These are phyloP conservation scores for Donacobius atricapilla DNA, from an alignment of 2,113 vertebrate species.

Conservation along the genomic window DNA sequence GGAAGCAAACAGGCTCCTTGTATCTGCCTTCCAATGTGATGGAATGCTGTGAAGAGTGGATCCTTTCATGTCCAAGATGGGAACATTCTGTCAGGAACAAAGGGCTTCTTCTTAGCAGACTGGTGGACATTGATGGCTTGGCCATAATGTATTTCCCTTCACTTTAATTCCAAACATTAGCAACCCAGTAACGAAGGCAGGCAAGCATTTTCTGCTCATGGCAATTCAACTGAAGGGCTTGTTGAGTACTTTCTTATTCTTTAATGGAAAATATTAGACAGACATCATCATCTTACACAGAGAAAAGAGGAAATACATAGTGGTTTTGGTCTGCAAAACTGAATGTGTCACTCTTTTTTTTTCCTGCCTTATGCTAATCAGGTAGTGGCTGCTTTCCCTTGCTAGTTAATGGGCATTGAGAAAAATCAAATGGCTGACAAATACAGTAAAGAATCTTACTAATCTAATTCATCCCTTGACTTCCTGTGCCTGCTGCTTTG, in stretches of 20 bases:
- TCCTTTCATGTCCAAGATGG: background rate
- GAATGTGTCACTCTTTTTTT: background rate
- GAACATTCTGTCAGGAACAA: background rate
- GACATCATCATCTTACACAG: background rate
- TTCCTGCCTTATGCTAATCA: background rate
- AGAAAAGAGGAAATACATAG: background rate
- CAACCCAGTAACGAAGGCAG: background rate
- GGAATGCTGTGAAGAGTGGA: background rate
- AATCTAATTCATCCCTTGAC: background rate
- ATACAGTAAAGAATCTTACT: background rate
- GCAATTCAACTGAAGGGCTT: background rate
- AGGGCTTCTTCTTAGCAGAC: background rate
- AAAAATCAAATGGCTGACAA: background rate
- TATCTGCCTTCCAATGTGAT: background rate
- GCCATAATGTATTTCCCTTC: background rate
- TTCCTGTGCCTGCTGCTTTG: background rate
- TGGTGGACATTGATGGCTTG: background rate
- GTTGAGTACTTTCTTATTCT: background rate
- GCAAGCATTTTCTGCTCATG: background rate
- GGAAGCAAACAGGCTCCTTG: background rate
- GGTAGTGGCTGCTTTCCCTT: background rate
- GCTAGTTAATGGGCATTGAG: background rate
- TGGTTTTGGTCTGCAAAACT: background rate
- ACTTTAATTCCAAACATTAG: background rate
- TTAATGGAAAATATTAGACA: background rate